A percentile compares a stretch with the other conserved stretches of the same genome.
These are phyloP conservation scores for Isurus oxyrinchus DNA, from an alignment of 2,113 vertebrate species.

Conservation along the genomic window DNA sequence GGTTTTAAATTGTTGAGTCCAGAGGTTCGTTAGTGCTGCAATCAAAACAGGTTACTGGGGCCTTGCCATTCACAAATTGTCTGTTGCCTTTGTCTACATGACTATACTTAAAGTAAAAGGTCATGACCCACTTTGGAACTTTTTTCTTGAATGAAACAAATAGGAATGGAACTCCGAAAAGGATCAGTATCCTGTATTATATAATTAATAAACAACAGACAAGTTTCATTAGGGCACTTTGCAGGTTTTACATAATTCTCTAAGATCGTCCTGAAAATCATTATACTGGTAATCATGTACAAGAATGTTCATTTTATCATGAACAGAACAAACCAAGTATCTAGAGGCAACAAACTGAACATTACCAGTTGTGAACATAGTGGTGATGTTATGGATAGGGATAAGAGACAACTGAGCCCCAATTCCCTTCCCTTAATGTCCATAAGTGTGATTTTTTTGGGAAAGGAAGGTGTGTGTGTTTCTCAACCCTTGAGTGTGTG, in stretches of 20 bases:
- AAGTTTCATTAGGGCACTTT: neutral
- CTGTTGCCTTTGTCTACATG: neutral
- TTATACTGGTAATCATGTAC: neutral
- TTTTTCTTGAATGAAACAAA: neutral
- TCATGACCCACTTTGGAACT: neutral
- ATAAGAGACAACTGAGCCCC: too few relatives aligned
- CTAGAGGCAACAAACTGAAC: neutral
- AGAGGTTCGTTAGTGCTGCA: neutral
- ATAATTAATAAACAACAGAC: neutral
- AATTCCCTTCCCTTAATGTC: too few relatives aligned
- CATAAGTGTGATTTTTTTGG: too few relatives aligned
- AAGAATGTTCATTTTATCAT: neutral
- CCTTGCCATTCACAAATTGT: neutral
- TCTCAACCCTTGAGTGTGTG: too few relatives aligned
- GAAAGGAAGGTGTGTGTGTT: too few relatives aligned
- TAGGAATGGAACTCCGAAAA: neutral
- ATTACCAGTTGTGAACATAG: neutral
- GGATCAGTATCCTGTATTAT: neutral
- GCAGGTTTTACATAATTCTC: neutral
- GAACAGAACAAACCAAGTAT: neutral
- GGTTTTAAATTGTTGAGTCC: neutral
- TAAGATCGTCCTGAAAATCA: neutral
- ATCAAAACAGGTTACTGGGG: neutral
- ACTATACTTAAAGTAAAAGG: neutral
- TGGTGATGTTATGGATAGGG: neutral